Evolutionary conservation across 2,113 vertebrate genomes (phyloP).

Genomic region (Paramisgurnus dabryanus): DNA sequence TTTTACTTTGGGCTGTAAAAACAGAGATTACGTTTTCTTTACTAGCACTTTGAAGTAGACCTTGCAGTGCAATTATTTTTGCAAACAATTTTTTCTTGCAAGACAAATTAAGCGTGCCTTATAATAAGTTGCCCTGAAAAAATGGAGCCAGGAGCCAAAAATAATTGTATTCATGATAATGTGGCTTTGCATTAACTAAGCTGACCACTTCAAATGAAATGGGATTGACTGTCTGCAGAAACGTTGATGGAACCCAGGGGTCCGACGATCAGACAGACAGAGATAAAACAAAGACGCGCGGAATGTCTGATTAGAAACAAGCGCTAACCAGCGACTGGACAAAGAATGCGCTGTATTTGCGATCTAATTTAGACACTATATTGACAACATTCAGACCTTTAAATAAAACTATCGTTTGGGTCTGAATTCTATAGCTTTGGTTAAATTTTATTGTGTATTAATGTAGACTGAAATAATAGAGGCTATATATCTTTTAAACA

Average conservation of each 20-base stretch:
- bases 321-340: not conserved
- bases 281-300: slow-evolving; percentile 56
- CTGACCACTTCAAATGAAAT: slow-evolving; percentile 11
- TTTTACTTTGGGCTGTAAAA: slow-evolving; percentile 41
- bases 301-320: slow-evolving; percentile 54
- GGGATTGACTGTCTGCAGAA: slow-evolving; percentile 44
- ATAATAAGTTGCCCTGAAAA: not conserved
- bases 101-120: not conserved
- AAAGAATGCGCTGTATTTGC: not conserved
- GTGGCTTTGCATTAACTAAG: not conserved
- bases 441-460: too few relatives aligned
- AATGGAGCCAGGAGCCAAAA: not conserved
- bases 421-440: too few relatives aligned
- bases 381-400: too few relatives aligned
- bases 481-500: not conserved
- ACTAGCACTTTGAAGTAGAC: slow-evolving; percentile 14
- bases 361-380: not conserved
- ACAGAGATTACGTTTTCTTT: not conserved
- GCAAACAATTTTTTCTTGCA: not conserved
- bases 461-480: not conserved
- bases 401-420: too few relatives aligned
- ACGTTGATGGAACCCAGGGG: slow-evolving; percentile 53
- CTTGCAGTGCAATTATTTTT: not conserved
- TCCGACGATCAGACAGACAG: slow-evolving; percentile 47
- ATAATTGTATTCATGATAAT: not conserved